Conservation (phyloP, 1,140 invertebrate genomes). For the Drosophila nigromelanica region DNA sequence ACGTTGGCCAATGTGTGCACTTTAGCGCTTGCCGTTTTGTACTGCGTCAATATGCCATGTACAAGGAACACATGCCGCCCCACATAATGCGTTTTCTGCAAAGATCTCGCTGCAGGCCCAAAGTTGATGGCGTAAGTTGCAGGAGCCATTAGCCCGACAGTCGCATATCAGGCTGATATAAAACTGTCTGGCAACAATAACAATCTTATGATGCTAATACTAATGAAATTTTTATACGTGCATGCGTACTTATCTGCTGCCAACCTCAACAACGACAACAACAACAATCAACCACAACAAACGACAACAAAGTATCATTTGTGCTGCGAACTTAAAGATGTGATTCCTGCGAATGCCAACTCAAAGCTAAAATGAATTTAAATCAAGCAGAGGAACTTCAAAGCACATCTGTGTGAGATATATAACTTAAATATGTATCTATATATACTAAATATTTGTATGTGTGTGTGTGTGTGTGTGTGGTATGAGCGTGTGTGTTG, state of each 20-base stretch:
- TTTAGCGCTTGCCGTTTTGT: conserved; percentile 68
- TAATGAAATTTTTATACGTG: conserved; percentile 61
- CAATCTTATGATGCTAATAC: conserved; percentile 56
- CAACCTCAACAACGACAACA: conserved; percentile 44
- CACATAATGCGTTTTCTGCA: conserved; percentile 73
- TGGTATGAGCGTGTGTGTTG: background rate
- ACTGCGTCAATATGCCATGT: conserved; percentile 71
- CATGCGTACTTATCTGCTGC: conserved; percentile 13
- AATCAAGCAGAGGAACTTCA: conserved; percentile 57
- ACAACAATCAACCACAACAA: conserved; percentile 18
- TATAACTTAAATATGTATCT: conserved; percentile 14
- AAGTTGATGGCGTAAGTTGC: conserved; percentile 68
- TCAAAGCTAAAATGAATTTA: conserved; percentile 62
- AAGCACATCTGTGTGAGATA: conserved; percentile 59
- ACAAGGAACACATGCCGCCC: conserved; percentile 74
- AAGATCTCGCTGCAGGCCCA: conserved; percentile 69
- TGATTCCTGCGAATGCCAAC: conserved; percentile 77
- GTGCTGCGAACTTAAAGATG: conserved; percentile 73
- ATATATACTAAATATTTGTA: conserved; percentile 5
- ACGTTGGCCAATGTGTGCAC: conserved; percentile 65
- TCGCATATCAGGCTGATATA: conserved; percentile 21
- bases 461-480: conserved; percentile 28
- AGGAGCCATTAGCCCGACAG: conserved; percentile 35
- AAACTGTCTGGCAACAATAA: conserved; percentile 69
- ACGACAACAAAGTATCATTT: conserved; percentile 73